Base-by-base conservation (phyloP, 2,888 invertebrate genomes). In the Ophion obscuratus region DNA sequence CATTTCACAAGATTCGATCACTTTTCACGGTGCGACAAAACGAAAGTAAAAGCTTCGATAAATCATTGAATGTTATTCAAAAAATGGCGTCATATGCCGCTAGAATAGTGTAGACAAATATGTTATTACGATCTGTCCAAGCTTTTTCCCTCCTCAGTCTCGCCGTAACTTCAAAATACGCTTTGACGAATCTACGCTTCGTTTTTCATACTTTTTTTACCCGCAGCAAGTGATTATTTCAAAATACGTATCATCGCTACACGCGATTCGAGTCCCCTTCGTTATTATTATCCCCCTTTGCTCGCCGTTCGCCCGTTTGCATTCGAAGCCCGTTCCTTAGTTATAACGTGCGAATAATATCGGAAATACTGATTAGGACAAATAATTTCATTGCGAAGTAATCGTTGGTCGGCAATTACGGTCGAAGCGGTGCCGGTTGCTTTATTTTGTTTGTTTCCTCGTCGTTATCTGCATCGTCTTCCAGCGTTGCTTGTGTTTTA, bases 331-430 rank as follows among this genome's bases (percentile, higher is more conserved):
- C 44, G 71, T 83, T 80, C 68, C 73, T 83, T 80, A 83, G 36
- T 74, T 86, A 86, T 86, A 79, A 86, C 86, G 83, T 88, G 84
- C 82, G 79, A 78, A 78, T 79, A 85, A 86, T 87, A 81, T 84
- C 84, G 84, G 81, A 83, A 87, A 87, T 87, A 87, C 88, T 86
- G 85, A 86, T 87, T 84, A 83, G 85, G 84, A 88, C 85, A 88
- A 88, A 88, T 88, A 88, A 88, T 87, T 87, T 77, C 81, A 83
- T 86, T 81, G 86, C 83, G 47, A 81, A 81, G 66, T 74, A 86
- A 67, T 78, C 73, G 77, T 78, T 36, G 86, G 81, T 81, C 80
- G 80, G 86, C 77, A 68, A 80, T 70, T 62, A 62, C 62, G 66
- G 71, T 79, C 66, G 59, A 85, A 80, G 85, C 85, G 85, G 71